These are phyloP conservation scores for Pseudonaja textilis DNA, from an alignment of 2,113 vertebrate species.

Conservation along the genomic window DNA sequence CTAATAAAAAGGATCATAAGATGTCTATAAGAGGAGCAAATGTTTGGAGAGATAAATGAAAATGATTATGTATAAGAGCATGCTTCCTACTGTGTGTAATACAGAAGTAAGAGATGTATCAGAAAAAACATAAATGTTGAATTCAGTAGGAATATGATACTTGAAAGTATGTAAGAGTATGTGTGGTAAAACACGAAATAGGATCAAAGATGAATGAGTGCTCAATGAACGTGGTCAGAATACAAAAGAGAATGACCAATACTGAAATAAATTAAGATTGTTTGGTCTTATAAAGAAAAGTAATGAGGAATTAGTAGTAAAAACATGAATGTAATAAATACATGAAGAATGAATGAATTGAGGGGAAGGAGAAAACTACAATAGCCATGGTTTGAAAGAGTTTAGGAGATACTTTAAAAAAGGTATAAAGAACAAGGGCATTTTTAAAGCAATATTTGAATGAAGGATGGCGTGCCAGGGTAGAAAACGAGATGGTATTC, in stretches of 20 bases:
- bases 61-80: neutral
- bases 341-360: neutral
- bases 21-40: neutral
- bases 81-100: neutral
- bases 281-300: neutral
- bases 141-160: neutral
- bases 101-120: neutral
- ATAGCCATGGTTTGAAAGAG: neutral
- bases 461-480: neutral
- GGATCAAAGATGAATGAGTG: neutral
- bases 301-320: neutral
- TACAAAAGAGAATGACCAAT: neutral
- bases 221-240: neutral
- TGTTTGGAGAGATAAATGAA: neutral
- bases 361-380: neutral
- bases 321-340: neutral
- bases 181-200: neutral
- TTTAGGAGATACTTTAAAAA: neutral
- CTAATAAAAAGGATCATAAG: neutral
- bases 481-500: neutral
- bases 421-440: neutral
- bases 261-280: neutral
- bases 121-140: neutral
- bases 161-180: neutral
- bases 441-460: neutral